A percentile compares a stretch with the other conserved stretches of the same genome.
Evolutionary conservation across 2,113 vertebrate genomes (phyloP).

Genomic region (Orycteropus afer): DNA sequence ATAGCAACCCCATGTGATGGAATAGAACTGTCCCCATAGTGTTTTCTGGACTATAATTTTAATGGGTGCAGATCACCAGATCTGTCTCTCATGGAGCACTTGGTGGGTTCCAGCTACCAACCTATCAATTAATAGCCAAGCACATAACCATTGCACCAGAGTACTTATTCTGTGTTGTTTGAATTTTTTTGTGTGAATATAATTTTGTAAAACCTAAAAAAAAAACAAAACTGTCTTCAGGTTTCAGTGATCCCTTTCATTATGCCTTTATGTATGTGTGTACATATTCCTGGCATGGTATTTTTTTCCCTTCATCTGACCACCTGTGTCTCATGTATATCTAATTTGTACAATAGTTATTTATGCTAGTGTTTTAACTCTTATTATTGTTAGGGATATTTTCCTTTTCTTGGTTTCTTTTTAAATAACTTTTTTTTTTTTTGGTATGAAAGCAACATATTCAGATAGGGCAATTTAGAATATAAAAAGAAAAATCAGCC

Average conservation of each 20-base stretch:
- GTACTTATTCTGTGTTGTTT: background rate
- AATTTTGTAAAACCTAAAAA: background rate
- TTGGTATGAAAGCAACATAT: background rate
- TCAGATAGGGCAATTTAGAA: constrained; percentile 27
- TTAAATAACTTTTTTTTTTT: no score
- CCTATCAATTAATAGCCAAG: no score
- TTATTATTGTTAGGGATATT: background rate
- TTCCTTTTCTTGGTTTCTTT: background rate
- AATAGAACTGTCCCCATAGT: background rate
- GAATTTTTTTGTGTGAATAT: constrained; percentile 38
- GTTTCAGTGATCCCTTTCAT: background rate
- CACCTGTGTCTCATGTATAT: background rate
- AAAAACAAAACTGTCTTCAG: background rate
- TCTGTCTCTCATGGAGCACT: background rate
- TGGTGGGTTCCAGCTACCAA: no score
- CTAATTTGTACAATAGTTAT: constrained; percentile 5
- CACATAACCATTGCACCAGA: background rate
- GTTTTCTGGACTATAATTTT: no score
- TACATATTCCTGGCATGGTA: background rate
- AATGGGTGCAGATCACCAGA: background rate
- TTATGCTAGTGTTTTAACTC: background rate
- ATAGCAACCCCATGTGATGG: background rate
- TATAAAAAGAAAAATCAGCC: background rate
- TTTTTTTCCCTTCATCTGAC: background rate
- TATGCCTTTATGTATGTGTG: background rate